These are phyloP conservation scores for Sylvia atricapilla DNA, from an alignment of 2,113 vertebrate genomes.

Conservation along the genomic window DNA sequence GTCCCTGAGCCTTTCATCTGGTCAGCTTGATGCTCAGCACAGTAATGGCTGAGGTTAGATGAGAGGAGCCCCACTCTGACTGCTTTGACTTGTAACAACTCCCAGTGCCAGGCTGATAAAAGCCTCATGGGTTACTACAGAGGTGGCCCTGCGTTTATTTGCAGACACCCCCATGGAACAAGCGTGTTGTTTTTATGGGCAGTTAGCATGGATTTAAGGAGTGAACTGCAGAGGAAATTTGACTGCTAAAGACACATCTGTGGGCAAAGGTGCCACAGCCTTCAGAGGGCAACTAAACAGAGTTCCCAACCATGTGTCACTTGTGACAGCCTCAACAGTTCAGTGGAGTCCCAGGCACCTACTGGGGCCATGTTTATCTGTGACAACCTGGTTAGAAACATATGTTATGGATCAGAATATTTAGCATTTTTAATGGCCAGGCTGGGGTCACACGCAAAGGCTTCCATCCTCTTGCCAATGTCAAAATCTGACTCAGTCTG, in stretches of 20 bases:
- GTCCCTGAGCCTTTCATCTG: not conserved
- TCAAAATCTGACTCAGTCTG: not conserved
- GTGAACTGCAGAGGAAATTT: not conserved
- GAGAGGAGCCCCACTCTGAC: not conserved
- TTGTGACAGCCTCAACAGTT: not conserved
- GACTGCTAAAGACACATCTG: not conserved
- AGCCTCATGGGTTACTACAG: not conserved
- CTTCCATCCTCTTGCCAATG: not conserved
- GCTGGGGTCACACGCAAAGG: not conserved
- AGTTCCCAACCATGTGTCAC: accelerated
- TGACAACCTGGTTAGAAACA: not conserved
- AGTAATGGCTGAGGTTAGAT: not conserved
- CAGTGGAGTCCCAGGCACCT: not conserved
- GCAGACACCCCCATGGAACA: not conserved
- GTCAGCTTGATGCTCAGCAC: not conserved
- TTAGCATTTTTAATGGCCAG: not conserved
- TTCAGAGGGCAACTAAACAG: not conserved
- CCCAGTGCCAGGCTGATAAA: not conserved
- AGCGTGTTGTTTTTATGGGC: not conserved
- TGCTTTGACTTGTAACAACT: not conserved
- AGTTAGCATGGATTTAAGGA: not conserved
- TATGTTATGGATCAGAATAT: not conserved
- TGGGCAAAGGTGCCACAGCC: not conserved
- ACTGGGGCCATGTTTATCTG: not conserved
- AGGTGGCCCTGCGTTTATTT: not conserved